These are phyloP conservation scores for Mesochorus sp. DNA, from an alignment of 2,888 invertebrate genomes.

Conservation along the genomic window DNA sequence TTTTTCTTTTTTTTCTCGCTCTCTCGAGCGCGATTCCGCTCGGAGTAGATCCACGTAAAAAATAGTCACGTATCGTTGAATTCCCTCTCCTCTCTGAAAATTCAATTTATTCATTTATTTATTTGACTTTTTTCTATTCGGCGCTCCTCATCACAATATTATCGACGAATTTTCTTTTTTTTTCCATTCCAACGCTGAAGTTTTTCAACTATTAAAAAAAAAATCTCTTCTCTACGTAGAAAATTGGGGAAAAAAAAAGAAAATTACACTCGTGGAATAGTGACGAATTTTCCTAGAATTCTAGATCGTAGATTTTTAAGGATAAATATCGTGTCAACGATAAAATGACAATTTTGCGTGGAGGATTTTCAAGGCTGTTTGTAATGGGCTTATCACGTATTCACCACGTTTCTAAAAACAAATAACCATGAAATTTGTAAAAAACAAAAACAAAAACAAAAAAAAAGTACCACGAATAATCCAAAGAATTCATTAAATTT, in stretches of 20 bases:
- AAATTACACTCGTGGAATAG: slow-evolving; percentile 13
- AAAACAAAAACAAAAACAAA: neutral
- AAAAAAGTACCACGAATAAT: neutral
- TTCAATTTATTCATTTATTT: slow-evolving; percentile 27
- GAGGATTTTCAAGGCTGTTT: slow-evolving; percentile 36
- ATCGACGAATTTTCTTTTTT: too few species aligned
- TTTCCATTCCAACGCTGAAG: too few species aligned
- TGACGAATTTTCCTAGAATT: too few species aligned
- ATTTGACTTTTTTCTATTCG: slow-evolving; percentile 12
- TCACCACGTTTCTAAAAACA: neutral
- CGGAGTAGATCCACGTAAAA: slow-evolving; percentile 27
- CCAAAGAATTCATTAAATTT: neutral
- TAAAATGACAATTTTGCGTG: slow-evolving; percentile 21
- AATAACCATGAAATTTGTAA: too few species aligned
- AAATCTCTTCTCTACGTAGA: too few species aligned
- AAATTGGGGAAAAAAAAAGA: too few species aligned
- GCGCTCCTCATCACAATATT: too few species aligned
- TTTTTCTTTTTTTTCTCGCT: slow-evolving; percentile 50
- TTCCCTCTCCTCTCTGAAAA: slow-evolving; percentile 48
- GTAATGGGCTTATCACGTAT: slow-evolving; percentile 43
- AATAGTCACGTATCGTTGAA: slow-evolving; percentile 49
- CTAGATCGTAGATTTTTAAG: too few species aligned
- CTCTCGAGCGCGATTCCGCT: slow-evolving; percentile 27
- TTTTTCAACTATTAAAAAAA: too few species aligned
- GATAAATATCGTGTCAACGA: slow-evolving; percentile 11